Evolutionary conservation across 2,888 invertebrate genomes (phyloP).

Genomic region (Philopedon plagiatum): DNA sequence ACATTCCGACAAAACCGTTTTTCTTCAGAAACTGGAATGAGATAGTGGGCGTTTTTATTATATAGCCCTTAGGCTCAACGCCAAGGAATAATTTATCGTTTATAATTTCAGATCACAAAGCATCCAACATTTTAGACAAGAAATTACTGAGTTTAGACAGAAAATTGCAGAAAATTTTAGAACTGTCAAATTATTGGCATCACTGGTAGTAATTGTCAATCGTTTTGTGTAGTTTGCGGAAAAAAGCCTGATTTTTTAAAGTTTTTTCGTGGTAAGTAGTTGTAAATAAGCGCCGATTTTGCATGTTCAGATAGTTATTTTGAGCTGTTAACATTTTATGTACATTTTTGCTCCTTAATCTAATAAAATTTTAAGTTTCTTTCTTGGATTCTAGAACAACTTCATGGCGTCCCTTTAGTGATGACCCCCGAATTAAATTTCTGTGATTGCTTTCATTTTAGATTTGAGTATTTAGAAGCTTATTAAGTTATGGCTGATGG

Average conservation of each 20-base stretch:
- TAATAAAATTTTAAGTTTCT: neutral
- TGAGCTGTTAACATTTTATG: neutral
- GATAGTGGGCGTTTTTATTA: too few relatives aligned
- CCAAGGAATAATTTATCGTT: too few relatives aligned
- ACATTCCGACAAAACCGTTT: too few relatives aligned
- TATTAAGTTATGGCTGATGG: slow-evolving; percentile 30
- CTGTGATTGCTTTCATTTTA: slow-evolving; percentile 7
- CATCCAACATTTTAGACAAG: neutral
- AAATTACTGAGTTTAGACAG: too few relatives aligned
- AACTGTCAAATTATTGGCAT: neutral
- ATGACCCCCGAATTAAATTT: neutral
- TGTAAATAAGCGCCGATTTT: neutral
- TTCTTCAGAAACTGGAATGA: too few relatives aligned
- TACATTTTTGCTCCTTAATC: neutral
- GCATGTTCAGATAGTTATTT: neutral
- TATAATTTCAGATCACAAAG: too few relatives aligned
- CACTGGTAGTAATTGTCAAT: neutral
- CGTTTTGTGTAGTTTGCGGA: neutral
- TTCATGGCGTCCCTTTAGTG: slow-evolving; percentile 13
- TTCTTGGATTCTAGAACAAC: neutral
- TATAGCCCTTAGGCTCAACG: too few relatives aligned
- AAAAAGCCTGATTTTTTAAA: neutral
- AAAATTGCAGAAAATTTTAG: neutral
- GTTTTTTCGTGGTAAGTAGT: neutral
- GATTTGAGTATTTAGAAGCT: slow-evolving; percentile 8